phyloP scores from a whole-genome alignment of 2,797 vertebrate genomes.

The Sardinella longiceps region DNA sequence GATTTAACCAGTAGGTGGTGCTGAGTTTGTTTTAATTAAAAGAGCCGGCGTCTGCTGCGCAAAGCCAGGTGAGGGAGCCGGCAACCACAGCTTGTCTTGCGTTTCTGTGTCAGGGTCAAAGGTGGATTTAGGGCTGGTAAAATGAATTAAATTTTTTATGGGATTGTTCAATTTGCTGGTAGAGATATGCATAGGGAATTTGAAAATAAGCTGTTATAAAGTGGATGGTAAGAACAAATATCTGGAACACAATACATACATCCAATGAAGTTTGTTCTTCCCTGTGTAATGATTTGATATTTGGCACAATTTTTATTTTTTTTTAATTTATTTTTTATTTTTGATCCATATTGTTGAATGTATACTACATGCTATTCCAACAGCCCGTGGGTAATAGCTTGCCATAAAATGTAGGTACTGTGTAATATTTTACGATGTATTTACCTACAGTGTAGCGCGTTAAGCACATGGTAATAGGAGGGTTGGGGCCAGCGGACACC shows the following conservation, averaged over 20 bases:
- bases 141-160: neutral
- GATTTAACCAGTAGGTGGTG: conserved; percentile 5
- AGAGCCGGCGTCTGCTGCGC: neutral
- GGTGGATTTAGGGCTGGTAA: neutral
- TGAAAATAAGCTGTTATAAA: neutral
- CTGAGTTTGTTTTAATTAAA: neutral
- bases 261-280: neutral
- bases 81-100: neutral
- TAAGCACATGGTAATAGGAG: conserved; percentile 25
- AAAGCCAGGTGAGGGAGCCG: conserved; percentile 13
- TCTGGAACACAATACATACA: neutral
- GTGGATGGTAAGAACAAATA: neutral
- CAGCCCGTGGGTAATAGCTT: neutral
- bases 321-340: neutral
- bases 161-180: neutral
- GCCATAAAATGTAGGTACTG: conserved; percentile 20
- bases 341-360: neutral
- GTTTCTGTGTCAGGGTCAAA: neutral
- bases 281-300: neutral
- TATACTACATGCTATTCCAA: neutral
- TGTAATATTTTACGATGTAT: conserved; percentile 19
- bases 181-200: neutral
- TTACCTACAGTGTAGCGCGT: neutral
- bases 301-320: neutral
- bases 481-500: conserved; percentile 13